A percentile compares a stretch with the other conserved stretches of the same genome.
These are phyloP conservation scores for Eubasilissa splendida DNA, from an alignment of 2,888 invertebrate species.

Conservation along the genomic window DNA sequence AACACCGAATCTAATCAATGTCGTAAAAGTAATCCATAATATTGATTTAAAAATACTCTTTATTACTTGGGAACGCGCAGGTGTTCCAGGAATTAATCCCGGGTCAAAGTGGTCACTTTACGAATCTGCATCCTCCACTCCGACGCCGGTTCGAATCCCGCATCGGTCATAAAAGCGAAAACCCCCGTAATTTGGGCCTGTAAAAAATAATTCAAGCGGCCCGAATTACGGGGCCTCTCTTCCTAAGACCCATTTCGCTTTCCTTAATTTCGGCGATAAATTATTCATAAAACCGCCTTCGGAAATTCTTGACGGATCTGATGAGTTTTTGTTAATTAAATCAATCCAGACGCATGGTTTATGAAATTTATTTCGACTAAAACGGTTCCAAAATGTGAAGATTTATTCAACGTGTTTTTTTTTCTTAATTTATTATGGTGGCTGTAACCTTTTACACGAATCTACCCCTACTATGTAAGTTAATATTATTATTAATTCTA, in stretches of 20 bases:
- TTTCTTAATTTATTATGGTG: too few species aligned
- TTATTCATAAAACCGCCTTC: not conserved
- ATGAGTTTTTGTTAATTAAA: too few species aligned
- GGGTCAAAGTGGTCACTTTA: slow-evolving; percentile 21
- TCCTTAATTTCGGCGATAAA: slow-evolving; percentile 15
- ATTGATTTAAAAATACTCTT: not conserved
- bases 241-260: not conserved
- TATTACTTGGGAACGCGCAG: not conserved
- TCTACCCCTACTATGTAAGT: too few species aligned
- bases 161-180: slow-evolving; percentile 18
- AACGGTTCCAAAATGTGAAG: too few species aligned
- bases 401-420: too few species aligned
- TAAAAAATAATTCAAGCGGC: slow-evolving; percentile 7
- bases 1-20: too few species aligned
- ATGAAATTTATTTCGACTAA: too few species aligned
- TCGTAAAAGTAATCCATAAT: too few species aligned
- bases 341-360: too few species aligned
- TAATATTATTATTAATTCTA: too few species aligned
- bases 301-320: too few species aligned
- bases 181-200: slow-evolving; percentile 14
- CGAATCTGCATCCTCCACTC: not conserved
- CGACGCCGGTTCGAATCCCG: slow-evolving; percentile 8
- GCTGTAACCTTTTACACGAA: too few species aligned
- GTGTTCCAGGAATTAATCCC: not conserved
- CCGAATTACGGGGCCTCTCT: not conserved